Percentiles rank a stretch among this genome's conserved stretches.
Conservation (phyloP, 1,140 invertebrate genomes). For the Temnothorax nylanderi region DNA sequence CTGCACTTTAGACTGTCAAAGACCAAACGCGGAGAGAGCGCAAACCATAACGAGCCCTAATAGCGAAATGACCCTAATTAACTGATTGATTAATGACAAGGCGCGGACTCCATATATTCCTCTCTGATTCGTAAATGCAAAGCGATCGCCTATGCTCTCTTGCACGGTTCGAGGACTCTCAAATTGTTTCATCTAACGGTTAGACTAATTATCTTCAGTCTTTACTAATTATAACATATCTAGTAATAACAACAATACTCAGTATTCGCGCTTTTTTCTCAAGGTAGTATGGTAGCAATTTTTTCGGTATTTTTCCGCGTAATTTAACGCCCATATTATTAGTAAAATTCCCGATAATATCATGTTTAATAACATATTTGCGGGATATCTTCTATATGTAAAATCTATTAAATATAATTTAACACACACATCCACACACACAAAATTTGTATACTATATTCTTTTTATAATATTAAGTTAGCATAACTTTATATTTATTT, state of each 20-base stretch:
- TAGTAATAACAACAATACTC: background rate
- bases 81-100: constrained; percentile 76
- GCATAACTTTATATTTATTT: background rate
- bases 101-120: constrained; percentile 18
- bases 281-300: background rate
- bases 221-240: constrained; percentile 25
- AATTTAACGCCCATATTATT: background rate
- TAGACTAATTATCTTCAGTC: background rate
- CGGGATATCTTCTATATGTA: no score
- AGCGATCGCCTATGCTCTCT: background rate
- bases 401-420: no score
- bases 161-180: constrained; percentile 4
- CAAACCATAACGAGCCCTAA: constrained; percentile 53
- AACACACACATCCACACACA: no score
- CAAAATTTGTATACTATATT: background rate
- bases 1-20: constrained; percentile 64
- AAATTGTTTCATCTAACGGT: constrained; percentile 41
- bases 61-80: constrained; percentile 71
- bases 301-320: background rate
- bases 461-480: background rate
- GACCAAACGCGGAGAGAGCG: constrained; percentile 31
- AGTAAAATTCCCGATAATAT: background rate
- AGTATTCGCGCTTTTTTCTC: background rate
- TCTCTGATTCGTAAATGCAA: constrained; percentile 61
- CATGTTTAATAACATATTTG: background rate